Evolutionary conservation across 2,888 invertebrate genomes (phyloP), one percentile per base, ranked within the genome.

Genomic region (Apamea monoglypha): DNA sequence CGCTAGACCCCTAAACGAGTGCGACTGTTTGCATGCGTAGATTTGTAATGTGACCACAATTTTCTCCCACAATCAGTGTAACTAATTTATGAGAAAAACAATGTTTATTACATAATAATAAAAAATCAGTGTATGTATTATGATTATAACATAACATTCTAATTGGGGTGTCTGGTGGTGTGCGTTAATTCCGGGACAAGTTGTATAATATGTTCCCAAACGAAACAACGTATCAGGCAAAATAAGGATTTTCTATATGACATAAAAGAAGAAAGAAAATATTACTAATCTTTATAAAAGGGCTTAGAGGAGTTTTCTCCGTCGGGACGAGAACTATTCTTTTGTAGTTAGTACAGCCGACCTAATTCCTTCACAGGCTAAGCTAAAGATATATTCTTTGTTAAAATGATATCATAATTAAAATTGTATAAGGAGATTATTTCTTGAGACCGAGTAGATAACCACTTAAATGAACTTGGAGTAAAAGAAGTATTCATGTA

Each of bases 281-380:
- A 76, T 84, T 77, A 83, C 63, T 53, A 74, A 76, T 78, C 83
- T 78, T 78, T 76, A 53, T 70, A 40, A 59, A 69, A 63, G 66
- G 70, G 70, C 61, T 83, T 79, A 76, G 14, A 73, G 66, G 67
- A 68, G 77, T 66, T 66, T 78, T 59, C 73, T 47, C 40, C 21
- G 32, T 74, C 18, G 59, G 40, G 61, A 72, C 59, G 67, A 18
- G 66, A 78, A 81, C 67, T 87, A 87, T 76, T 74, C 74, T 63
- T 81, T 85, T 80, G 66, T 76, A 74, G 67, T 72, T 66, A 59
- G 47, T 53, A 50, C n/a, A 59, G 61, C 64, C 40, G 71, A 78
- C 80, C 69, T 82, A 76, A 82, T 80, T 87, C 36, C 68, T 64
- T 80, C 68, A 68, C 64, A 56, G 36, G 32, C 21, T 71, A 56